Base-by-base conservation (phyloP, 1,140 invertebrate species). In the Odontomachus brunneus region DNA sequence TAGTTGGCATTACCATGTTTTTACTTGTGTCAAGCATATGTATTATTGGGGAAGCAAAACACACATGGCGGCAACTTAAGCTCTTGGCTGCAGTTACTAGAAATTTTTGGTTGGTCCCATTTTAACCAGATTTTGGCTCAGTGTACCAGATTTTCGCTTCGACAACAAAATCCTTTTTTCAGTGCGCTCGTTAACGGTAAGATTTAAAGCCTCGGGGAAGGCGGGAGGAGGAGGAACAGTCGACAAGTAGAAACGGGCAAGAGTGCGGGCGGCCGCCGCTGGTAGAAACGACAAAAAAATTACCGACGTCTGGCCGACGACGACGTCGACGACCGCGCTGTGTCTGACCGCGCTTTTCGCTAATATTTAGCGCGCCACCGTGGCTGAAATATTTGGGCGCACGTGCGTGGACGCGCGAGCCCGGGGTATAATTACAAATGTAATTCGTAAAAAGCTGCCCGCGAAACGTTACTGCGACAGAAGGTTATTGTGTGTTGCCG, bases 391-490 rank as follows among this genome's bases (percentile, higher is more conserved):
- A 86, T 87, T 82, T 44, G 44, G 9, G 29, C 53, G 60, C 19
- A 44, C 33, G 29, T 38, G n/a, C n/a, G 51, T 33, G 29, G 44
- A 66, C 63, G 66, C 63, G 66, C 57, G 65, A 44, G 44, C 55
- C 9, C 29, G 38, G 44, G 19, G 73, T 85, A 88, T 91, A 89
- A 91, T 91, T 91, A 84, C 86, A 84, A 90, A 88, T 85, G 87
- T 90, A 90, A 91, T 91, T 91, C 83, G 88, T 89, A 89, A 90
- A 86, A 86, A 89, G 72, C 62, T 29, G 48, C 29, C 60, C 65
- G 44, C 49, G 49, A 60, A 65, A 72, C n/a, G 65, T 53, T 60
- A 72, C 38, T 44, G 3, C 63, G n/a, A 22, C 51, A 19, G 48
- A 73, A 49, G 15, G 60, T 78, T 65, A 86, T 90, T 76, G 84